Conservation (phyloP, 2,888 invertebrate genomes). For the Nasonovia ribisnigri region DNA sequence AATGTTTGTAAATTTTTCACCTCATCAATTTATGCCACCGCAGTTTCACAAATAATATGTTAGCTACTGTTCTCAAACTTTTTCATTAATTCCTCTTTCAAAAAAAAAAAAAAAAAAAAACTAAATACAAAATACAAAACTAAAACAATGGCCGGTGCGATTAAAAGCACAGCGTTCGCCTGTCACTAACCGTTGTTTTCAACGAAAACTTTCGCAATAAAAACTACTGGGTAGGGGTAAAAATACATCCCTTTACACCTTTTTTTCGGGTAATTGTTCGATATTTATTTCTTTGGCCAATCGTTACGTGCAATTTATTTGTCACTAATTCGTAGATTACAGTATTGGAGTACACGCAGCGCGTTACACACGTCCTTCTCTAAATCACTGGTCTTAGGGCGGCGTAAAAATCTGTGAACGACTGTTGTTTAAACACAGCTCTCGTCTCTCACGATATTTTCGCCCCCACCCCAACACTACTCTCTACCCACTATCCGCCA, state of each 20-base stretch:
- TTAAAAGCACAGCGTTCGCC: constrained; percentile 56
- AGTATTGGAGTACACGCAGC: background rate
- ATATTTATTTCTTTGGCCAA: constrained; percentile 53
- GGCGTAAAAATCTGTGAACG: background rate
- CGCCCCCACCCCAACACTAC: background rate
- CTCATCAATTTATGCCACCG: constrained; percentile 53
- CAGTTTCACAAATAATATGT: constrained; percentile 41
- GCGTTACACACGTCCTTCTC: background rate
- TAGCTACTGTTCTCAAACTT: constrained; percentile 52
- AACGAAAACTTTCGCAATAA: constrained; percentile 62
- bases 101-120: constrained; percentile 7
- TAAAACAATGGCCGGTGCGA: constrained; percentile 58
- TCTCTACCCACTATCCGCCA: background rate
- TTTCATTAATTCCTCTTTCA: constrained; percentile 53
- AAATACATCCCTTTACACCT: constrained; percentile 56
- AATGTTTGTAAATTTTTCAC: constrained; percentile 28
- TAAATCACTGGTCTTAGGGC: background rate
- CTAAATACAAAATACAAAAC: constrained; percentile 27
- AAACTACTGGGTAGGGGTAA: constrained; percentile 20
- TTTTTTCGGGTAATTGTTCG: constrained; percentile 55
- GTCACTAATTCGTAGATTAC: constrained; percentile 32
- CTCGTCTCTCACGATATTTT: background rate
- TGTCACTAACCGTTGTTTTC: constrained; percentile 64
- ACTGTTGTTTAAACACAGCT: background rate
- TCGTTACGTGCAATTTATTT: constrained; percentile 46